A percentile compares a stretch with the other conserved stretches of the same genome.
Evolutionary conservation across 2,113 vertebrate species (phyloP).

Genomic region (Bubo blakistoni): DNA sequence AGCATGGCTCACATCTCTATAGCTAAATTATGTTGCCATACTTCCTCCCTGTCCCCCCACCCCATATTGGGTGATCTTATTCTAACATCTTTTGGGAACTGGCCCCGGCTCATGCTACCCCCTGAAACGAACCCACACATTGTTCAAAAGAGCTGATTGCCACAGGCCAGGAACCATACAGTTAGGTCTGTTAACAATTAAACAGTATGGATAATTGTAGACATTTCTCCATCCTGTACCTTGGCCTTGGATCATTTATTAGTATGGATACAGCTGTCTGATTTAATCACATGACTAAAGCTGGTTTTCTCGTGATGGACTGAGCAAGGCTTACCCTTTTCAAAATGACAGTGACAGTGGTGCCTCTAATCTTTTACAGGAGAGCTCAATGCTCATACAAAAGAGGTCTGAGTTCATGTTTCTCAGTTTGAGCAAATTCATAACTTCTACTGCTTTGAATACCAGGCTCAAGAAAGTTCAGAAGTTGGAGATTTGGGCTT

Average conservation of each 20-base stretch:
- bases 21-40: not conserved
- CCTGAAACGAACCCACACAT: not conserved
- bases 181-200: not conserved
- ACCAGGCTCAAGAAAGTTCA: not conserved
- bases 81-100: not conserved
- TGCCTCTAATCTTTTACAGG: not conserved
- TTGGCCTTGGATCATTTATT: not conserved
- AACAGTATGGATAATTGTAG: not conserved
- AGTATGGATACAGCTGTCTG: not conserved
- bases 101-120: not conserved
- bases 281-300: not conserved
- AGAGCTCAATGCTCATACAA: not conserved
- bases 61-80: not conserved
- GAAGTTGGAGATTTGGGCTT: not conserved
- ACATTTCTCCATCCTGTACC: not conserved
- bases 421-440: not conserved
- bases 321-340: not conserved
- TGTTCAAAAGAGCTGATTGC: not conserved
- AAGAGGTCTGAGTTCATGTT: not conserved
- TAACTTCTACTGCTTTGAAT: not conserved
- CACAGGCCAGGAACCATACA: not conserved
- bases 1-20: not conserved
- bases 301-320: fast-evolving
- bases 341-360: not conserved
- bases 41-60: not conserved